Conservation (phyloP, 2,113 vertebrate genomes). For the Leptobrachium leishanense region DNA sequence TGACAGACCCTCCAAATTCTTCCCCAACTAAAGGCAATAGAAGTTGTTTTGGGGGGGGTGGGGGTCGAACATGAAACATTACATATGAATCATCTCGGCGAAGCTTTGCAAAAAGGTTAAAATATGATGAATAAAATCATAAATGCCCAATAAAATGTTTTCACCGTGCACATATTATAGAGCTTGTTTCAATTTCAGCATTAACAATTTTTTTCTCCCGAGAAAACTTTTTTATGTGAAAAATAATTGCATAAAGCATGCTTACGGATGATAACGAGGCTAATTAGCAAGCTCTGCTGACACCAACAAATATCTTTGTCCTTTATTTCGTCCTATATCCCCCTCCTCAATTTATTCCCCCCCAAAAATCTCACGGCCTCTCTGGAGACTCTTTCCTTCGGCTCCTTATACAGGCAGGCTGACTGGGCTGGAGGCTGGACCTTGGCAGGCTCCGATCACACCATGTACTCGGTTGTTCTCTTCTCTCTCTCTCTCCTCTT, state of each 20-base stretch:
- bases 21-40: too few relatives aligned
- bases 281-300: constrained; percentile 32
- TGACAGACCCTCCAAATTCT: too few relatives aligned
- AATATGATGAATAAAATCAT: not conserved
- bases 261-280: constrained; percentile 21
- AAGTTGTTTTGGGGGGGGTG: too few relatives aligned
- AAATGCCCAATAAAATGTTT: constrained; percentile 24
- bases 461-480: too few relatives aligned
- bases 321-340: not conserved
- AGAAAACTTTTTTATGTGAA: constrained; percentile 14
- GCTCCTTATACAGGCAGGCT: too few relatives aligned
- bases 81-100: not conserved
- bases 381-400: too few relatives aligned
- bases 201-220: constrained; percentile 6
- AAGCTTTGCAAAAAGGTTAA: not conserved
- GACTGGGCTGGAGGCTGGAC: too few relatives aligned
- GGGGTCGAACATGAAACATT: too few relatives aligned
- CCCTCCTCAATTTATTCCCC: too few relatives aligned
- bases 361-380: too few relatives aligned
- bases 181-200: not conserved
- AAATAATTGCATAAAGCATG: constrained; percentile 29
- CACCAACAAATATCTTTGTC: not conserved
- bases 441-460: too few relatives aligned
- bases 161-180: not conserved
- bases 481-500: too few relatives aligned